These are phyloP conservation scores for Hypanus sabinus DNA, from an alignment of 2,113 vertebrate genomes.

Conservation along the genomic window DNA sequence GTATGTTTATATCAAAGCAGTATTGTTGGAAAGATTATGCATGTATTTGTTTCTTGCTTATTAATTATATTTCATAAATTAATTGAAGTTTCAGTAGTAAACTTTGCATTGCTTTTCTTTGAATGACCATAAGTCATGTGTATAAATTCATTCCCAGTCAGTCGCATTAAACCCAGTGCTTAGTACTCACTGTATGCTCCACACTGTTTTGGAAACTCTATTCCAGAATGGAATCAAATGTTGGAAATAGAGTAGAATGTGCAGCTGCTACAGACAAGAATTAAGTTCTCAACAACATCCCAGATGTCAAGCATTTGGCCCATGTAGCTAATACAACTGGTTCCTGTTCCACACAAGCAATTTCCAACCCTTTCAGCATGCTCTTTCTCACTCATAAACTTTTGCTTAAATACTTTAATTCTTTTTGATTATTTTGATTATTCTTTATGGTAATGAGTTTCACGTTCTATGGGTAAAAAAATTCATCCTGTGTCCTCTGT, in stretches of 20 bases:
- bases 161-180: too few relatives aligned
- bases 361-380: not conserved
- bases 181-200: too few relatives aligned
- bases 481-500: not conserved
- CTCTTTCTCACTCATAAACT: not conserved
- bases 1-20: constrained; percentile 51
- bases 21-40: not conserved
- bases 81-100: not conserved
- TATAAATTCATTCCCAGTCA: too few relatives aligned
- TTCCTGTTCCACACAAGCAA: too few relatives aligned
- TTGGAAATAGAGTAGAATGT: too few relatives aligned
- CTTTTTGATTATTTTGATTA: not conserved
- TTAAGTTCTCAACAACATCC: not conserved
- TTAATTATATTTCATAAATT: not conserved
- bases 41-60: not conserved
- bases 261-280: too few relatives aligned
- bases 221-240: too few relatives aligned
- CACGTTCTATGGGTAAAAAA: not conserved
- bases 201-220: too few relatives aligned
- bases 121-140: too few relatives aligned
- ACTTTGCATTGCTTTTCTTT: not conserved
- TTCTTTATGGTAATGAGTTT: not conserved
- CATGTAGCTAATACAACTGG: not conserved
- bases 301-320: not conserved
- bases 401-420: not conserved